Evolutionary conservation across 2,888 invertebrate genomes (phyloP).

Genomic region (Liodrosophila aerea): DNA sequence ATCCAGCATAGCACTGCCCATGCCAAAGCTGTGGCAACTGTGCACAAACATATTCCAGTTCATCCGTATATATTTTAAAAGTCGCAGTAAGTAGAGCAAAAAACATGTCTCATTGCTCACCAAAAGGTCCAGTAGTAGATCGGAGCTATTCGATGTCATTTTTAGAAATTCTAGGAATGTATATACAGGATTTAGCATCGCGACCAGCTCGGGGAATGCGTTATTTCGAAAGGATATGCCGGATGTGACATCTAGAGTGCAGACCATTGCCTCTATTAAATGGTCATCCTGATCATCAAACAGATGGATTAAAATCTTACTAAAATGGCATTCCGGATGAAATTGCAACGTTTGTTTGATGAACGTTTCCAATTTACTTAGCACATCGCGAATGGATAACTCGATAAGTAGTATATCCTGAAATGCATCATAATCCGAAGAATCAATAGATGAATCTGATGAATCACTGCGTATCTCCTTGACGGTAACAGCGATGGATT

Average conservation of each 20-base stretch:
- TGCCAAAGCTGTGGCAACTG: conserved; percentile 86
- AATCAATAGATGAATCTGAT: conserved; percentile 92
- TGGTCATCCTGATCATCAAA: conserved; percentile 96
- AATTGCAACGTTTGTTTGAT: conserved; percentile 91
- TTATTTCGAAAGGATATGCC: conserved; percentile 92
- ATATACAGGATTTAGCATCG: conserved; percentile 91
- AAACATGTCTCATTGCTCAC: conserved; percentile 96
- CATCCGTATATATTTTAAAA: conserved; percentile 91
- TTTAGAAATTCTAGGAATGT: conserved; percentile 94
- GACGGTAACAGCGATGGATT: conserved; percentile 94
- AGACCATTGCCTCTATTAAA: conserved; percentile 95
- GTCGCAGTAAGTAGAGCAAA: conserved; percentile 90
- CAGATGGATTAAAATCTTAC: conserved; percentile 93
- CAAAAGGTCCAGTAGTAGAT: conserved; percentile 91
- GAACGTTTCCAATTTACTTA: conserved; percentile 91
- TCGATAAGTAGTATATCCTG: conserved; percentile 95
- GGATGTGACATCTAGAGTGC: conserved; percentile 93
- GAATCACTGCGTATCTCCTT: conserved; percentile 95
- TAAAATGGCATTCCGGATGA: conserved; percentile 93
- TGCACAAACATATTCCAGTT: conserved; percentile 92
- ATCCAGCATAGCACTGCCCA: conserved; percentile 86
- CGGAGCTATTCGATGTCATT: conserved; percentile 91
- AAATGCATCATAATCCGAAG: conserved; percentile 92
- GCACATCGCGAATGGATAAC: conserved; percentile 91
- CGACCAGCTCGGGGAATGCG: conserved; percentile 90